A percentile compares a stretch with the other conserved stretches of the same genome.
phyloP scores from a whole-genome alignment of 2,888 invertebrate species.

The Leuctra nigra region DNA sequence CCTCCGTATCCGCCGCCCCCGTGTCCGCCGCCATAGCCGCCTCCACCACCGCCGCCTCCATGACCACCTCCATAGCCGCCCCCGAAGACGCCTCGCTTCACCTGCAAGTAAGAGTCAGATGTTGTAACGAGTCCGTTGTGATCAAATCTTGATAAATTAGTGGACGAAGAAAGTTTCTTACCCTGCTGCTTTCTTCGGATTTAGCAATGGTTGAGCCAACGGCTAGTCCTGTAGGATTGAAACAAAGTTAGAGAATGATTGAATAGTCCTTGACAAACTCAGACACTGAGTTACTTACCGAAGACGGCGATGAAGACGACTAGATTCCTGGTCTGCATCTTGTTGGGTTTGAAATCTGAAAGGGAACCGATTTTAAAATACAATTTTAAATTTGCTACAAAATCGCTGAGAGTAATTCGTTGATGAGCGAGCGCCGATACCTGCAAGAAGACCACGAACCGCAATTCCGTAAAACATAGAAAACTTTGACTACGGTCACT shows the following conservation, averaged over 20 bases:
- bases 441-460: too few relatives aligned
- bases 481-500: too few relatives aligned
- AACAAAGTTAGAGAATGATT: not conserved
- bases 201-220: not conserved
- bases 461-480: too few relatives aligned
- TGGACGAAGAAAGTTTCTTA: not conserved
- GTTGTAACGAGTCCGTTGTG: too few relatives aligned
- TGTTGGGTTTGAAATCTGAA: too few relatives aligned
- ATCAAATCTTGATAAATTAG: not conserved
- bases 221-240: not conserved
- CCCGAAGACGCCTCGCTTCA: not conserved
- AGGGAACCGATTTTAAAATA: too few relatives aligned
- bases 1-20: conserved; percentile 17
- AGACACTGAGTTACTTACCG: not conserved
- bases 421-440: too few relatives aligned
- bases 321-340: not conserved
- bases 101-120: not conserved
- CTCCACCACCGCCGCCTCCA: not conserved
- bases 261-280: not conserved
- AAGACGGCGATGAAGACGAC: not conserved
- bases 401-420: too few relatives aligned
- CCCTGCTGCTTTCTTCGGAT: not conserved
- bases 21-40: not conserved
- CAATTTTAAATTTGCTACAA: too few relatives aligned
- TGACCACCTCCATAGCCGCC: not conserved